Evolutionary conservation across 1,140 invertebrate species (phyloP).

Genomic region (Chrysopa pallens): DNA sequence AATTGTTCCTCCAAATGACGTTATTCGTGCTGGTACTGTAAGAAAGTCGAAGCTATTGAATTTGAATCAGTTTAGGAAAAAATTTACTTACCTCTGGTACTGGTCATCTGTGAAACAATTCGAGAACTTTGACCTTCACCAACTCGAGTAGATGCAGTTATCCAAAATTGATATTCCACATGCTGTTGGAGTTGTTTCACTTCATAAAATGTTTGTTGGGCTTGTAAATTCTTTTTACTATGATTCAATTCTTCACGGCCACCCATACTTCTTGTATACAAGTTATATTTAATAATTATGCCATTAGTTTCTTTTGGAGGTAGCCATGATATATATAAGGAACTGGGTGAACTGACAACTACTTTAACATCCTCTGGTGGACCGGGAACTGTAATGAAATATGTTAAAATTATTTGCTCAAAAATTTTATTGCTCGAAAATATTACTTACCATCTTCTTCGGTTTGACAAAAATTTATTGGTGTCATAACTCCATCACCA

Average conservation of each 20-base stretch:
- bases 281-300: constrained; percentile 56
- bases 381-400: constrained; percentile 44
- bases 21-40: constrained; percentile 44
- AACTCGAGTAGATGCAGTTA: constrained; percentile 54
- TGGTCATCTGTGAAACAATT: constrained; percentile 41
- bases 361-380: constrained; percentile 66
- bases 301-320: constrained; percentile 61
- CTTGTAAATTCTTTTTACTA: constrained; percentile 39
- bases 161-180: constrained; percentile 67
- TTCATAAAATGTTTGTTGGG: constrained; percentile 42
- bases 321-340: constrained; percentile 63
- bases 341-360: constrained; percentile 50
- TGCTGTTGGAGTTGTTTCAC: constrained; percentile 50
- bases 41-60: constrained; percentile 10
- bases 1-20: constrained; percentile 44
- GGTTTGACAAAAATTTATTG: constrained; percentile 56
- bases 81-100: constrained; percentile 21
- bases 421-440: not conserved
- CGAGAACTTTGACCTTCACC: constrained; percentile 57
- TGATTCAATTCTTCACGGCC: constrained; percentile 49
- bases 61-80: not conserved
- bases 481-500: constrained; percentile 56
- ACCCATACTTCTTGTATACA: constrained; percentile 53
- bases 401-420: not conserved
- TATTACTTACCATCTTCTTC: constrained; percentile 54